Evolutionary conservation across 2,797 vertebrate species (phyloP).

Genomic region (Pangasius sanitwongsei): DNA sequence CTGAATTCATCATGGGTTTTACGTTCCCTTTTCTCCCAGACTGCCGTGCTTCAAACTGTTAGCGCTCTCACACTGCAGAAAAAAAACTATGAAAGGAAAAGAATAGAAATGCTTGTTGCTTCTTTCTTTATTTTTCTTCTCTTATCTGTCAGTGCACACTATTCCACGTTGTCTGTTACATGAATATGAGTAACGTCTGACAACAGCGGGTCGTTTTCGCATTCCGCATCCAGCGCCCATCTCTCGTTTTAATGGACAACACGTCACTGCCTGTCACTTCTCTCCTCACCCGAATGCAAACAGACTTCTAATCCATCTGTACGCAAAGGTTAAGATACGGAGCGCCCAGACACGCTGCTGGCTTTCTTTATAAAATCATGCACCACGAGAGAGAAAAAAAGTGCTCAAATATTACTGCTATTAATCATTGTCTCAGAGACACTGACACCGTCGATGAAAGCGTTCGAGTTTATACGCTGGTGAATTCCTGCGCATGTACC

Average conservation of each 20-base stretch:
- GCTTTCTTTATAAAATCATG: slow-evolving; percentile 8
- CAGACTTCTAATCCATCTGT: slow-evolving; percentile 47
- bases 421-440: slow-evolving; percentile 60
- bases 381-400: background rate
- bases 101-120: slow-evolving; percentile 9
- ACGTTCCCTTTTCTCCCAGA: background rate
- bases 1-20: background rate
- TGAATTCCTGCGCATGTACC: slow-evolving; percentile 33
- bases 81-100: background rate
- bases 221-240: slow-evolving; percentile 16
- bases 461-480: slow-evolving; percentile 29
- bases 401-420: slow-evolving; percentile 47
- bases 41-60: slow-evolving; percentile 1
- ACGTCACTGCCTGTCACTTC: slow-evolving; percentile 46
- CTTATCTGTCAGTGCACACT: background rate
- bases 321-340: slow-evolving; percentile 52
- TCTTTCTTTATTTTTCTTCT: slow-evolving; percentile 19
- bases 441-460: slow-evolving; percentile 34
- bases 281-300: slow-evolving; percentile 51
- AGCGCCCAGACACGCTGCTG: slow-evolving; percentile 28
- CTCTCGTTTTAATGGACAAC: slow-evolving; percentile 53
- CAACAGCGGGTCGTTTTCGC: slow-evolving; percentile 17
- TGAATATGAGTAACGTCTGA: background rate
- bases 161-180: background rate
- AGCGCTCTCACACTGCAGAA: background rate